A percentile compares a stretch with the other conserved stretches of the same genome.
These are phyloP conservation scores for Calosoma granatense DNA, from an alignment of 1,140 invertebrate species.

Conservation along the genomic window DNA sequence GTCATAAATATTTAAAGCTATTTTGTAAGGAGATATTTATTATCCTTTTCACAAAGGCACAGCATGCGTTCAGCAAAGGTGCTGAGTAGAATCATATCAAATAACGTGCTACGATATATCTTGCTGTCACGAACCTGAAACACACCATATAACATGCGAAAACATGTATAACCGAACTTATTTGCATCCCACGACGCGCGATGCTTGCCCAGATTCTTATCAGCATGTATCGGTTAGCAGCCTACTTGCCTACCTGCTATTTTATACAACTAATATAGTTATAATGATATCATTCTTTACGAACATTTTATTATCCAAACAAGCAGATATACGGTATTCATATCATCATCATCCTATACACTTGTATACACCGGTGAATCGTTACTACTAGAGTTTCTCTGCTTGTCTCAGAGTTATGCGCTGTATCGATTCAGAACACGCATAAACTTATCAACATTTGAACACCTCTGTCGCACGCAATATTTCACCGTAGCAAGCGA, in stretches of 20 bases:
- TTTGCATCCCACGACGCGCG: no score
- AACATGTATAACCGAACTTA: no score
- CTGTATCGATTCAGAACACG: no score
- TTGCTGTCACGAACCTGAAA: neutral
- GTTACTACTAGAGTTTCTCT: neutral
- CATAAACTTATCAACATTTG: conserved; percentile 2
- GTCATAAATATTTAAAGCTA: conserved; percentile 9
- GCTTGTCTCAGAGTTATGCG: neutral
- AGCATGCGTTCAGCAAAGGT: neutral
- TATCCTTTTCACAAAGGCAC: neutral
- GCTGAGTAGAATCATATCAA: conserved; percentile 6
- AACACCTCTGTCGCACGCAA: neutral
- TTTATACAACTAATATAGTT: no score
- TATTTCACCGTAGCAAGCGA: neutral
- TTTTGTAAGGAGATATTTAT: conserved; percentile 4
- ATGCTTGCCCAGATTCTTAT: no score
- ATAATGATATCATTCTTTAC: no score
- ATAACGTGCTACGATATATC: neutral
- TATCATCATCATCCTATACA: no score
- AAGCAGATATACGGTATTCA: no score
- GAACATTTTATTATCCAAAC: no score
- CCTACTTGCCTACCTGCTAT: no score
- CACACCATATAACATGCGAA: neutral
- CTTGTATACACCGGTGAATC: no score
- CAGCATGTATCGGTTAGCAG: no score